Base-by-base conservation (phyloP, 2,797 vertebrate species). In the Molossus molossus region DNA sequence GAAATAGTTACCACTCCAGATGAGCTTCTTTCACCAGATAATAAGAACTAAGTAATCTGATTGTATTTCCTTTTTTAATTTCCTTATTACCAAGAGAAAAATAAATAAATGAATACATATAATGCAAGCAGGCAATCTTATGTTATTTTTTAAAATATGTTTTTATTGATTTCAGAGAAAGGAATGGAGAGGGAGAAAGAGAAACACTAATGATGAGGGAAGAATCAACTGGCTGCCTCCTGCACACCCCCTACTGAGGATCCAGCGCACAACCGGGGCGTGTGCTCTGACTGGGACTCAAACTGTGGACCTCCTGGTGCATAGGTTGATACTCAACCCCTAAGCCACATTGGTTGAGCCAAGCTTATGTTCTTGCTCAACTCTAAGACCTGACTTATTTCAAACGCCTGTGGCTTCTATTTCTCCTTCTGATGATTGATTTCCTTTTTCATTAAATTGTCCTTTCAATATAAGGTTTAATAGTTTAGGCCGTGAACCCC, bases 361-460 rank as follows among this genome's bases (percentile, higher is more conserved):
- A 88, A 92, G 20, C 50, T 58, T 87, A 50, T 48, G 27, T 45
- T 69, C 60, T 23, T 65, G 17, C 25, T 87, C 75, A 85, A 23
- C 20, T 82, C 8, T 87, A 65, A 92, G 64, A 67, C 14, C 75
- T 85, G 23, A 77, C 33, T 85, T 64, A 27, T 48, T 82, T n/a
- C 40, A 82, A 79, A 70, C 53, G 75, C 70, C 69, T 25, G 6
- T 45, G 45, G 48, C 27, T 96, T 85, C 67, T 79, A 29, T 75
- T 86, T 89, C 64, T 87, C 57, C 40, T 17, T 40, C 55, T 25
- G 25, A 67, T 62, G 69, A 17, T 29, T 94, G 95, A 55, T 55
- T 89, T 94, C 62, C 64, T 69, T 76, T 87, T 64, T 96, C 85
- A 45, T 84, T 75, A 87, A 95, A 80, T 20, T 82, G 55, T 48